A percentile compares a stretch with the other conserved stretches of the same genome.
Conservation (phyloP, 2,113 vertebrate species). For the Zosterops pallidus region DNA sequence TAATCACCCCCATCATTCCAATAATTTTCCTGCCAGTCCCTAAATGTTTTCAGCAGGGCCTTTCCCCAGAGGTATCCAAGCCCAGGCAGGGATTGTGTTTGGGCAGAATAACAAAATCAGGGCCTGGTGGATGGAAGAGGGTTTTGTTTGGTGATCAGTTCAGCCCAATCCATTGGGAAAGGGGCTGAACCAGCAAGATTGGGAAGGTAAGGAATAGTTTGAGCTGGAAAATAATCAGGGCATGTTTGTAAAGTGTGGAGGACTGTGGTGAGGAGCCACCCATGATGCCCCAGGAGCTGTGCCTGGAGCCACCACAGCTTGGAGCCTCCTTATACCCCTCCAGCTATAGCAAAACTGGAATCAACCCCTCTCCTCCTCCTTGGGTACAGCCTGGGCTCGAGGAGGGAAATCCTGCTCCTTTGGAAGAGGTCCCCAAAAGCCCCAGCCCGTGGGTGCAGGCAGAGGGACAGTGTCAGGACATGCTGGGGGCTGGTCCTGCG, state of each 20-base stretch:
- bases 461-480: not conserved
- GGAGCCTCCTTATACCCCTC: not conserved
- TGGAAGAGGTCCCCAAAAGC: not conserved
- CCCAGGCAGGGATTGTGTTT: rapidly evolving
- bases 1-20: not conserved
- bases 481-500: not conserved
- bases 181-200: not conserved
- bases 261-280: not conserved
- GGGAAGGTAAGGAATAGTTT: not conserved
- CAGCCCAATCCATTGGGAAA: not conserved
- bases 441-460: rapidly evolving
- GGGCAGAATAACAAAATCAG: not conserved
- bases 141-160: not conserved
- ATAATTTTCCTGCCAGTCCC: not conserved
- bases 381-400: not conserved
- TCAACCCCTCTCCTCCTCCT: not conserved
- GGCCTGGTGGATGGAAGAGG: not conserved
- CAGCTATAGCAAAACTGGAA: not conserved
- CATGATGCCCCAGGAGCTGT: not conserved
- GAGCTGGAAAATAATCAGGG: not conserved
- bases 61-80: not conserved
- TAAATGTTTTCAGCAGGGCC: not conserved
- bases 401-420: not conserved
- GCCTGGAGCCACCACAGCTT: not conserved
- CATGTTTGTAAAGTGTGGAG: not conserved